Base-by-base conservation (phyloP, 2,888 invertebrate genomes). In the Phania funesta region DNA sequence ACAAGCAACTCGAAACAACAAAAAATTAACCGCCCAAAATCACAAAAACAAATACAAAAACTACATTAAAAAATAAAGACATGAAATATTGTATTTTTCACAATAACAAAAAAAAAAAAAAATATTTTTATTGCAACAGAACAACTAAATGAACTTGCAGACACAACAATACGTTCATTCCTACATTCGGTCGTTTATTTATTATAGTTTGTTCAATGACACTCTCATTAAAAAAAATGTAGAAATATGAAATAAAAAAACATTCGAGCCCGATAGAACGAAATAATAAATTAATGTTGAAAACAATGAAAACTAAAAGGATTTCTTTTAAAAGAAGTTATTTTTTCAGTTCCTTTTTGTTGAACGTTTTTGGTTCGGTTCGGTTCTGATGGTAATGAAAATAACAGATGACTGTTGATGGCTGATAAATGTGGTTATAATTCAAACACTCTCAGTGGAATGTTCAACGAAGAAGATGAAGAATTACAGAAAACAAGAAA, bases 271-370 rank as follows among this genome's bases (percentile, higher is more conserved):
- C n/a, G n/a, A n/a, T n/a, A n/a, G n/a, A 32, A 35, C 32, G 24
- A 35, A 60, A 46, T n/a, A 18, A 48, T n/a, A 71, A 46, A 58
- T 58, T 58, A 35, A 56, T 70, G 58, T 58, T 70, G 16, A 46
- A 46, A 48, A 70, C 58, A 58, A 58, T 58, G 56, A 56, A 70
- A n/a, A 70, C 44, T 46, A 35, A 22, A 46, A 24, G 32, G 56
- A 22, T 32, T 46, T n/a, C n/a, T n/a, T n/a, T 58, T 68, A 56
- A 18, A 18, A 9, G 13, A 22, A 5, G 3, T 26, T 26, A 22
- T 70, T 48, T 35, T 22, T 35, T 29, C 24, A 32, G 32, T 26
- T 24, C 1, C 22, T 20, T 16, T 16, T n/a, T 20, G 3, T 24
- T 64, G 6, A 13, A 32, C 11, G 3, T 20, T 68, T 13, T 38